Evolutionary conservation across 2,797 vertebrate genomes (phyloP), one percentile per base, ranked within the genome.

Genomic region (Balearica regulorum): DNA sequence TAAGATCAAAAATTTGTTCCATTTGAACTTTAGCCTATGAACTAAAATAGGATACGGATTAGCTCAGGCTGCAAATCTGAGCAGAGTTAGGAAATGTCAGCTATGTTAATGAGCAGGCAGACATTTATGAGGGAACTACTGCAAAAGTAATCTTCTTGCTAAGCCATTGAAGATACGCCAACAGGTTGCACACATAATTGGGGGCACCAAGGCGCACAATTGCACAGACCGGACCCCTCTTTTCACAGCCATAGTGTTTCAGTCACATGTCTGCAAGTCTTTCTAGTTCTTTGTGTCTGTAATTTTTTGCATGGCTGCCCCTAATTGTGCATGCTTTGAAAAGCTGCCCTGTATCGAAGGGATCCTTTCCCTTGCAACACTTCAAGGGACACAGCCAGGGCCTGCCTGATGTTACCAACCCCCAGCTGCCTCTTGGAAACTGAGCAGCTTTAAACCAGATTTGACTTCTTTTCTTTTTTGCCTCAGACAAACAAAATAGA

Each of bases 11-110:
- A 88, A 55, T 48, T 37, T 76, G 5, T 82, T 94, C 62, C 51
- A 24, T 93, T 83, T 96, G 81, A 92, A 89, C 89, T 95, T 95
- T 3, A 8, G 46, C 86, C 78, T 85, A 6, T 70, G 84, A 93
- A 69, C 62, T 89, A 81, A 66, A 66, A 89, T 46, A 62, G 25
- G 35, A 55, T 49, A 22, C 4, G 20, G 83, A 64, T 81, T 66
- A 94, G 26, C 69, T 81, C 46, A 66, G 65, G n/a, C 82, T 88
- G 33, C 35, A 53, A 53, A 83, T 75, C n/a, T 64, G 44, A 92
- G 60, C 12, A 61, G 73, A 87, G 66, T 41, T 76, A 69, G 49
- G 76, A 93, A 79, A 89, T 72, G 58, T 64, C 82, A 81, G 28
- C 25, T 87, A 11, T 88, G 78, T 69, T 87, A 94, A 91, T 4